Conservation (phyloP, 2,888 invertebrate species). For the Eupsilia transversa region DNA sequence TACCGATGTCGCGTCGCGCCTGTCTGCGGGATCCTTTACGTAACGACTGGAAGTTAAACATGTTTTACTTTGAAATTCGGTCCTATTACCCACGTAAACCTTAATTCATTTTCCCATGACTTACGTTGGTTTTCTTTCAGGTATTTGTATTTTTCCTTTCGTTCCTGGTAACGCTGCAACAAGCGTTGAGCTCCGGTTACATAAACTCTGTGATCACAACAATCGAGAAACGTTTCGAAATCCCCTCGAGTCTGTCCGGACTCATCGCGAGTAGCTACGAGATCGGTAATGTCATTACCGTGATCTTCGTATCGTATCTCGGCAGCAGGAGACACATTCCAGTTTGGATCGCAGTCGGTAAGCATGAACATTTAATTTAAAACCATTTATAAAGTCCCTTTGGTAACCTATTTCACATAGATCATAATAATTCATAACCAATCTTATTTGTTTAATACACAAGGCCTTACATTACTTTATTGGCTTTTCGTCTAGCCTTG, state of each 20-base stretch:
- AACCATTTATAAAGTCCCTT: background rate
- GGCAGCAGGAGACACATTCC: slow-evolving; percentile 98
- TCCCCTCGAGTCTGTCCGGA: slow-evolving; percentile 97
- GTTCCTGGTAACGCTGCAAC: slow-evolving; percentile 97
- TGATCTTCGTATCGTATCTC: slow-evolving; percentile 98
- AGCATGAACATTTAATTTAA: slow-evolving; percentile 69
- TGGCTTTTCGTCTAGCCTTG: slow-evolving; percentile 50
- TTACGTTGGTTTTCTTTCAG: slow-evolving; percentile 85
- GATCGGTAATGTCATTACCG: slow-evolving; percentile 98
- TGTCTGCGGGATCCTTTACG: no score
- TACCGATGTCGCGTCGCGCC: no score
- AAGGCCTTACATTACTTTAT: slow-evolving; percentile 29
- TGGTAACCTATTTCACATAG: slow-evolving; percentile 10
- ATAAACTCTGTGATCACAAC: slow-evolving; percentile 99
- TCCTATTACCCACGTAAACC: background rate
- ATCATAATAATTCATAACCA: background rate
- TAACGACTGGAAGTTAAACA: background rate
- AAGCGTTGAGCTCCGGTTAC: slow-evolving; percentile 97
- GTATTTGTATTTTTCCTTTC: slow-evolving; percentile 97
- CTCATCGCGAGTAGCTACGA: slow-evolving; percentile 98
- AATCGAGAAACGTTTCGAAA: slow-evolving; percentile 98
- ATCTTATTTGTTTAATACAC: slow-evolving; percentile 17
- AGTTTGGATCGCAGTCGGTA: slow-evolving; percentile 98
- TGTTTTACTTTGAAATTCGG: background rate
- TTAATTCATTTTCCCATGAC: background rate